Base-by-base conservation (phyloP, 2,113 vertebrate genomes). In the Cebidichthys violaceus region DNA sequence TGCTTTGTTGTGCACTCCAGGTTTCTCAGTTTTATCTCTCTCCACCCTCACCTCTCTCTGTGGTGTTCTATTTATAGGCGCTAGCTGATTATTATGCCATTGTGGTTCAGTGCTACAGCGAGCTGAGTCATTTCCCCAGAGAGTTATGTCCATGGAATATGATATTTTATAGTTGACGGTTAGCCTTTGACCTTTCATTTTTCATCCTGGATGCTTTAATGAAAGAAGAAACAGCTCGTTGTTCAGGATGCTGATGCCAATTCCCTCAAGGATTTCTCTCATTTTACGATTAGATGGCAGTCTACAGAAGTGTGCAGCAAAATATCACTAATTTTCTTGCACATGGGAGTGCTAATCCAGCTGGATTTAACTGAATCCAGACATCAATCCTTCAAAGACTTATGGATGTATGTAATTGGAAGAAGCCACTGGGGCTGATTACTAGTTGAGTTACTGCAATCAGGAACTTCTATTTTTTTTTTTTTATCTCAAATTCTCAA, bases 1-100 rank as follows among this genome's bases (percentile, higher is more conserved):
- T 62, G 17, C 37, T 77, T 52, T 81, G 22, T 60, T 79, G 45
- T 33, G 4, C 33, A 20, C 20, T 55, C 5, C 5, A 4, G 13
- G 31, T 66, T 22, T 70, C 22, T 15, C 9, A 6, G 13, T 65
- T 70, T 81, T 20, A 75, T 88, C 59, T 29, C 70, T 81, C 75
- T 74, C 82, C 70, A 60, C 68, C 77, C 78, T 82, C 59, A 78
- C 83, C 77, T 87, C 54, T 90, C 77, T 73, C 72, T 78, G 67
- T 79, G 82, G 69, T 81, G 83, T 17, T 82, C 92, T 96, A 95
- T 95, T 96, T 96, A 95, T 96, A 95, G 82, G 9, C 93, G 88
- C 89, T 77, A 35, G 74, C 86, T 83, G 59, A 86, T 93, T 89
- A 74, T 55, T 52, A 87, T 90, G 81, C 81, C 68, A 83, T 82